A percentile compares a stretch with the other conserved stretches of the same genome.
Evolutionary conservation across 2,888 invertebrate species (phyloP).

Genomic region (Meteorus cinctellus): DNA sequence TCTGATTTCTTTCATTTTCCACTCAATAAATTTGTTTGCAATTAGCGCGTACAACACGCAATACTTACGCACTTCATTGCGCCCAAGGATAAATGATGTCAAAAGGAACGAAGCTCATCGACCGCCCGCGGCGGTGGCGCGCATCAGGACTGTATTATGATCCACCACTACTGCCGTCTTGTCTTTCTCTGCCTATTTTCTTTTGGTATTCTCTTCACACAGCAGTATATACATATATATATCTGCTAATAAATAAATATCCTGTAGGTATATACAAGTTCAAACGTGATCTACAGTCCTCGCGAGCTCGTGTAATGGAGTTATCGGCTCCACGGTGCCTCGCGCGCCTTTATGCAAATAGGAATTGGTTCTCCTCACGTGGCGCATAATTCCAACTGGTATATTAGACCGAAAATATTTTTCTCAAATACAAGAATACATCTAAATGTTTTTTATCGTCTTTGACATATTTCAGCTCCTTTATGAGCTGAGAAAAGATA

Average conservation of each 20-base stretch:
- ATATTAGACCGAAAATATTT: constrained; percentile 1
- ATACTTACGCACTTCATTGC: constrained; percentile 52
- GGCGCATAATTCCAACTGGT: constrained; percentile 63
- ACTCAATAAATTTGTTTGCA: constrained; percentile 72
- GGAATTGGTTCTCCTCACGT: constrained; percentile 60
- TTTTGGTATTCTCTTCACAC: neutral
- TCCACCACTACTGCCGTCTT: constrained; percentile 19
- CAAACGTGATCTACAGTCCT: constrained; percentile 61
- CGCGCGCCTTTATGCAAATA: constrained; percentile 68
- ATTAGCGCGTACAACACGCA: constrained; percentile 69
- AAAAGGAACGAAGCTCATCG: constrained; percentile 63
- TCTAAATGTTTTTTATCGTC: neutral
- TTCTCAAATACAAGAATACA: neutral
- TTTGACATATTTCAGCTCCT: neutral
- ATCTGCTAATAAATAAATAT: constrained; percentile 65
- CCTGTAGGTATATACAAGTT: constrained; percentile 52
- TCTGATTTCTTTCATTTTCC: constrained; percentile 39
- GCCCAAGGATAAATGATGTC: constrained; percentile 68
- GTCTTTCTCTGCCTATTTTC: constrained; percentile 15
- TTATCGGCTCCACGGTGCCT: constrained; percentile 55
- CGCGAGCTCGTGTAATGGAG: constrained; percentile 64
- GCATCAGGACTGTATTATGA: constrained; percentile 36
- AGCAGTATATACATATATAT: neutral
- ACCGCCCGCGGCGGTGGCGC: constrained; percentile 52
- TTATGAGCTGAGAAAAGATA: neutral